These are phyloP conservation scores for Holothuria scabra DNA, from an alignment of 53 echinoderm and acorn worm genomes.

Conservation along the genomic window DNA sequence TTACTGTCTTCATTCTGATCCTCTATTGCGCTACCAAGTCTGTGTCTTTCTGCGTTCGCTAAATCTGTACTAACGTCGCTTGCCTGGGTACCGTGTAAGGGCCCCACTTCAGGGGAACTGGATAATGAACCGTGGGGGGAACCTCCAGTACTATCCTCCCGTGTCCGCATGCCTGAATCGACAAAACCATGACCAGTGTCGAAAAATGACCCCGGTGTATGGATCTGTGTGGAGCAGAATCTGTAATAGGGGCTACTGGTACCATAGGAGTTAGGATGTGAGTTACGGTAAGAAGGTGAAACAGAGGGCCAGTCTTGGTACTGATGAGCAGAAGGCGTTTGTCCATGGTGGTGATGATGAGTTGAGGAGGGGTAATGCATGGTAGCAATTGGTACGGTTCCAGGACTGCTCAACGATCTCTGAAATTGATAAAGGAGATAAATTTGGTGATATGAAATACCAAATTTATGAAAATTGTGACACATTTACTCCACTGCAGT, in stretches of 20 bases:
- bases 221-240: constrained; percentile 63
- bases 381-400: constrained; percentile 73
- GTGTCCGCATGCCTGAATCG: constrained; percentile 26
- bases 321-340: constrained; percentile 55
- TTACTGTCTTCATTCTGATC: constrained; percentile 37
- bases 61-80: constrained; percentile 20
- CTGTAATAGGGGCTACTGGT: constrained; percentile 50
- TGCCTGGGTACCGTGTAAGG: constrained; percentile 32
- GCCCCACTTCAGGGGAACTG: constrained; percentile 38
- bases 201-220: constrained; percentile 63
- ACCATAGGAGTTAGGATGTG: constrained; percentile 46
- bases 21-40: constrained; percentile 29
- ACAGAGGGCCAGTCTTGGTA: constrained; percentile 73
- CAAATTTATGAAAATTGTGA: too few species aligned
- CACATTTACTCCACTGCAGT: too few species aligned
- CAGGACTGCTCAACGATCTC: constrained; percentile 78
- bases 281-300: constrained; percentile 42
- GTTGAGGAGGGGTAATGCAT: constrained; percentile 79
- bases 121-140: constrained; percentile 45
- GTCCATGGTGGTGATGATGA: constrained; percentile 73
- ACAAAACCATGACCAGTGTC: constrained; percentile 37
- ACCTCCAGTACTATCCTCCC: constrained; percentile 40
- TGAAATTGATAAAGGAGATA: constrained; percentile 13
- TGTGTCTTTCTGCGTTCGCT: constrained; percentile 24
- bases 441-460: too few species aligned